These are phyloP conservation scores for Eupithecia exiguata DNA, from an alignment of 2,888 invertebrate genomes.

Conservation along the genomic window DNA sequence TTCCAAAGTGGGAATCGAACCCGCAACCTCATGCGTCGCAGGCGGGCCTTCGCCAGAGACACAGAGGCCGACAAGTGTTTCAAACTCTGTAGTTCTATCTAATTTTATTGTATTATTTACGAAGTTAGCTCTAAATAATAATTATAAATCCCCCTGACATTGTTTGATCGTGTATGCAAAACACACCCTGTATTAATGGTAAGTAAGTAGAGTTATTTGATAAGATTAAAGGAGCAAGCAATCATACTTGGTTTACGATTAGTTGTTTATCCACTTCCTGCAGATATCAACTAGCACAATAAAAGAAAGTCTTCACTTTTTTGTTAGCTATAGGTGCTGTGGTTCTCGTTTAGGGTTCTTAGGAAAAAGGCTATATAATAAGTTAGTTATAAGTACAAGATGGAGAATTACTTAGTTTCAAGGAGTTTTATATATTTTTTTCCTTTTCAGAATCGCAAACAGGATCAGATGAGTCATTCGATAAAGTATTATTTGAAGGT, in stretches of 20 bases:
- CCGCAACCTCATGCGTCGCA: too few species aligned
- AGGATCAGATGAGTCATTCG: constrained; percentile 53
- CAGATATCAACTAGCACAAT: background rate
- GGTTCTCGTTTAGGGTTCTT: constrained; percentile 52
- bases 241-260: constrained; percentile 13
- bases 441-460: constrained; percentile 44
- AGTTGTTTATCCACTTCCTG: constrained; percentile 1
- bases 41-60: too few species aligned
- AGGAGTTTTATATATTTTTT: background rate
- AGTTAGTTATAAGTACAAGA: background rate
- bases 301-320: background rate
- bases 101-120: too few species aligned
- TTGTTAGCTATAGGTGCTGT: constrained; percentile 42
- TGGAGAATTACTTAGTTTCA: background rate
- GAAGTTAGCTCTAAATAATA: too few species aligned
- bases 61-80: too few species aligned
- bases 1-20: too few species aligned
- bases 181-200: background rate
- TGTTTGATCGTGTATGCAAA: background rate
- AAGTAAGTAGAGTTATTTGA: background rate
- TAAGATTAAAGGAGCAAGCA: constrained; percentile 21
- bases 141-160: too few species aligned
- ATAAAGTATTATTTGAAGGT: constrained; percentile 65
- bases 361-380: background rate
- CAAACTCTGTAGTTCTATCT: too few species aligned